Conservation (phyloP, 2,113 vertebrate genomes). For the Pseudopodoces humilis region DNA sequence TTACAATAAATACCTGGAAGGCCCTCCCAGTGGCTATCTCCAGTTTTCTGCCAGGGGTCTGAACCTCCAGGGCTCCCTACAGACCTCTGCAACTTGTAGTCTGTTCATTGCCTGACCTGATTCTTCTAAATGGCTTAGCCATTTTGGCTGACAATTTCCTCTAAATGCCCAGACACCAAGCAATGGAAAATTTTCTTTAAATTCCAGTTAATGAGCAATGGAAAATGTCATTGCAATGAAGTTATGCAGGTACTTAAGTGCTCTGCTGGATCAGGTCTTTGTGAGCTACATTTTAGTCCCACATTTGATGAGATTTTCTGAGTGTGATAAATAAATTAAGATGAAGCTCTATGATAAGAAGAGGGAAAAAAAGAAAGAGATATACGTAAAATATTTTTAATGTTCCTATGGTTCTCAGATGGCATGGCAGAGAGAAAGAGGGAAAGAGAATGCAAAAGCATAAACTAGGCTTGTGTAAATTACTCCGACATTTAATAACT, state of each 20-base stretch:
- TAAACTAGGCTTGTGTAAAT: slow-evolving; percentile 53
- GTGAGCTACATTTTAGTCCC: background rate
- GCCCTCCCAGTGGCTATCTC: background rate
- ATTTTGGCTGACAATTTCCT: slow-evolving; percentile 41
- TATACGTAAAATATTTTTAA: slow-evolving; percentile 7
- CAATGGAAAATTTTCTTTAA: slow-evolving; percentile 35
- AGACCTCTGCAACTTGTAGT: background rate
- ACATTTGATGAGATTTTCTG: background rate
- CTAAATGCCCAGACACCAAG: slow-evolving; percentile 35
- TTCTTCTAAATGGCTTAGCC: slow-evolving; percentile 8
- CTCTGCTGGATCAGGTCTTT: slow-evolving; percentile 26
- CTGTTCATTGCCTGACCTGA: background rate
- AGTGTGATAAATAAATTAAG: slow-evolving; percentile 30
- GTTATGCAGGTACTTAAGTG: slow-evolving; percentile 40
- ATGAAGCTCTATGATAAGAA: background rate
- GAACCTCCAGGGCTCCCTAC: background rate
- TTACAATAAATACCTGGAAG: background rate
- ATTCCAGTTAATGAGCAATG: slow-evolving; percentile 54
- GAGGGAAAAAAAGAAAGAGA: background rate
- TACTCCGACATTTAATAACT: slow-evolving; percentile 68
- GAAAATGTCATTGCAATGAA: slow-evolving; percentile 47
- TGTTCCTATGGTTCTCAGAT: background rate
- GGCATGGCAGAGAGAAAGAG: background rate
- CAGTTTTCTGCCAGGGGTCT: background rate
- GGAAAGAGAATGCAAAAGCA: slow-evolving; percentile 26